These are phyloP conservation scores for Eupithecia exiguata DNA, from an alignment of 2,888 invertebrate species.

Conservation along the genomic window DNA sequence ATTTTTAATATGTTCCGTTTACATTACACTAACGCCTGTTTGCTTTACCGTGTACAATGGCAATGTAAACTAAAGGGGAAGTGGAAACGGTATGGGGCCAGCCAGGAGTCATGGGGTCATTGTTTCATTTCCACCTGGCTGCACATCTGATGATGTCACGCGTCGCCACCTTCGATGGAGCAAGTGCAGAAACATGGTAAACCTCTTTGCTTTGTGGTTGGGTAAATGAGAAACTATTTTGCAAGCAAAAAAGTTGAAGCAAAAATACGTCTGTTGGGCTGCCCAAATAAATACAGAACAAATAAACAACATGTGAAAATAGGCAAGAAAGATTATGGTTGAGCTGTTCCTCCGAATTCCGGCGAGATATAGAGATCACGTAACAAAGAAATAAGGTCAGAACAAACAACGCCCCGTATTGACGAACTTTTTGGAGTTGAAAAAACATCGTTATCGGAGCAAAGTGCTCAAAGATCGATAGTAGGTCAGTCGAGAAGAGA, in stretches of 20 bases:
- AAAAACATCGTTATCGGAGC: conserved; percentile 28
- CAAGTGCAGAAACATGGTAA: conserved; percentile 54
- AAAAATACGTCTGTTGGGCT: not conserved
- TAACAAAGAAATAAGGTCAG: conserved; percentile 6
- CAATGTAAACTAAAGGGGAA: conserved; percentile 19
- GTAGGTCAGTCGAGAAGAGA: conserved; percentile 62
- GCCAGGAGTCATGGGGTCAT: conserved; percentile 58
- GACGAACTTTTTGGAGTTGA: not conserved
- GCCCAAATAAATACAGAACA: not conserved
- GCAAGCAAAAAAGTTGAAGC: not conserved
- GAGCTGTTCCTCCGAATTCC: not conserved
- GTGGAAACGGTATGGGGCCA: conserved; percentile 48
- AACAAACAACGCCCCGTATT: not conserved
- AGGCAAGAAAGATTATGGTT: not conserved
- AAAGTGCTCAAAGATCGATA: conserved; percentile 52
- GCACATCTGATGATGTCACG: conserved; percentile 75
- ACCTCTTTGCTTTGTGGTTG: not conserved
- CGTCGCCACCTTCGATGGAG: conserved; percentile 67
- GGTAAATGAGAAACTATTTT: not conserved
- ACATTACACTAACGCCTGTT: not conserved
- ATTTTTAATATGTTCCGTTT: not conserved
- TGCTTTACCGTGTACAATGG: conserved; percentile 20
- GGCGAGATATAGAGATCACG: conserved; percentile 2
- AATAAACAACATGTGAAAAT: not conserved
- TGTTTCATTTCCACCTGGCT: conserved; percentile 74